Percentiles rank a stretch among this genome's conserved stretches.
These are phyloP conservation scores for Lepisosteus osseus DNA, from an alignment of 2,113 vertebrate genomes.

Conservation along the genomic window DNA sequence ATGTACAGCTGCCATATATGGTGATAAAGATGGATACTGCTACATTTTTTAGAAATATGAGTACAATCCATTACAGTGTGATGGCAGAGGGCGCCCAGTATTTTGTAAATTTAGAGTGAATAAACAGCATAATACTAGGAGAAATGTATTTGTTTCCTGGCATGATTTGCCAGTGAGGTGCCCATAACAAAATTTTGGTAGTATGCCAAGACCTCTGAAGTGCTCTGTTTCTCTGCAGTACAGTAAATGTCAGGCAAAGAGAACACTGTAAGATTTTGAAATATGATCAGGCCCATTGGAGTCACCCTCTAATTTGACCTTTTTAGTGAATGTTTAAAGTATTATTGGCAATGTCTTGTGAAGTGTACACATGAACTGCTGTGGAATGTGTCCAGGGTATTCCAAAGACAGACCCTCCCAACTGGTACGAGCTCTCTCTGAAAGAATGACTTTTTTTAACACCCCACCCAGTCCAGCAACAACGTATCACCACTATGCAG, in stretches of 20 bases:
- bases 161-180: constrained; percentile 3
- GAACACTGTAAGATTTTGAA: too few relatives aligned
- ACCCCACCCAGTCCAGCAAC: neutral
- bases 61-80: neutral
- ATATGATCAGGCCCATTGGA: too few relatives aligned
- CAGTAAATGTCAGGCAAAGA: too few relatives aligned
- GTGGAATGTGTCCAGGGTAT: constrained; percentile 42
- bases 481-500: neutral
- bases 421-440: constrained; percentile 20
- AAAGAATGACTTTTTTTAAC: constrained; percentile 26
- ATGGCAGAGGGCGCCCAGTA: neutral
- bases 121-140: neutral
- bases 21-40: constrained; percentile 53
- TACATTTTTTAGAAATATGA: constrained; percentile 26
- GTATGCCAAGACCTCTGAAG: neutral
- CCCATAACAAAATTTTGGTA: neutral
- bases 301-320: neutral
- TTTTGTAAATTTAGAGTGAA: neutral
- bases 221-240: neutral
- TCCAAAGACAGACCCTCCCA: constrained; percentile 22
- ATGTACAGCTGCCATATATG: constrained; percentile 78
- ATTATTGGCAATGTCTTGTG: constrained; percentile 31
- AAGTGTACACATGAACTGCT: constrained; percentile 29
- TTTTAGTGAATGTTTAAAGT: constrained; percentile 21
- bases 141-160: constrained; percentile 34